Base-by-base conservation (phyloP, 2,797 vertebrate genomes). In the Cuniculus paca region DNA sequence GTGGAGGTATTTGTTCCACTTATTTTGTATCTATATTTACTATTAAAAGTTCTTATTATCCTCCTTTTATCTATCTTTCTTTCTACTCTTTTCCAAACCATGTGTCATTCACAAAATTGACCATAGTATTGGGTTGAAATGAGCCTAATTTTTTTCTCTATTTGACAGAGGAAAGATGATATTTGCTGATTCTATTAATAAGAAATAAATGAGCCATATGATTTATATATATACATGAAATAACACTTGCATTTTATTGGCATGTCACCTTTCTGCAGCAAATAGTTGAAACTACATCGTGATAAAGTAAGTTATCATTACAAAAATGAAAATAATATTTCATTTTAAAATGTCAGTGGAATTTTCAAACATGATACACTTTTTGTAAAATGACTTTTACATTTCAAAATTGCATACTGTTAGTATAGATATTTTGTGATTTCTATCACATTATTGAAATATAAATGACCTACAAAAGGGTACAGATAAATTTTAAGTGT, bases 101-200 rank as follows among this genome's bases (percentile, higher is more conserved):
- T 81, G 4, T 79, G 58, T 20, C 85, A 92, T 82, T 65, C 68
- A 92, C 36, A 85, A 85, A 90, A 97, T 80, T 94, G 54, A n/a
- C 22, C 22, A 54, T 63, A 68, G 14, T 78, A 26, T 79, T 88
- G 86, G 79, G 82, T 4, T 56, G 42, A 96, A 96, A 85, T 96
- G 50, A 94, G 19, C 6, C 14, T 63, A 82, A n/a, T 79, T 82
- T 68, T 68, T 58, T 85, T 65, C 34, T 90, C 10, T 81, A 56
- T 34, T 88, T 78, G 17, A 10, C 74, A 96, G 94, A 81, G 72
- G 81, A 88, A 61, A 63, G 5, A 75, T 45, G 13, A 12, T 58
- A 85, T 90, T 95, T 72, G 10, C n/a, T 87, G 19, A 86, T 92
- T 8, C 2, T 82, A 45, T 82, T 92, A 84, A 94, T 92, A 85